Base-by-base conservation (phyloP, 2,797 vertebrate genomes). In the Rhabdomys pumilio region DNA sequence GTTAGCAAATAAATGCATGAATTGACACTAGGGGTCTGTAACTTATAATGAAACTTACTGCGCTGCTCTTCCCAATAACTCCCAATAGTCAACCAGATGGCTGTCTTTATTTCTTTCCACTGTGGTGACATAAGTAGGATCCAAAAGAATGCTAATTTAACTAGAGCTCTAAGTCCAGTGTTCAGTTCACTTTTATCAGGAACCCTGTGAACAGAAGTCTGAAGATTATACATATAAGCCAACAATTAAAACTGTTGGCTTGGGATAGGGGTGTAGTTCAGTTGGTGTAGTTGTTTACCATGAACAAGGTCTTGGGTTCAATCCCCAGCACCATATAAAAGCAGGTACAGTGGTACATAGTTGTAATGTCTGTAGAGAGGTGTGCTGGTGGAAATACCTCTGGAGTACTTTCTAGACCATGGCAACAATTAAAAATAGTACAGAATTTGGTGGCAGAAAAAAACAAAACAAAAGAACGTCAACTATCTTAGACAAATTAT, bases 81-180 rank as follows among this genome's bases (percentile, higher is more conserved):
- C 31, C 72, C 29, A 91, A 57, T 8, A 63, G 57, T 50, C 77
- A 72, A 59, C 61, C 10, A 15, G 13, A 79, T 8, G 86, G 81
- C 61, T 93, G 59, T 47, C 67, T 87, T 72, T 63, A 22, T 90
- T 89, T 91, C 77, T 88, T 92, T 80, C 84, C 41, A 90, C 75
- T 88, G 26, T 88, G n/a, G 61, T 73, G 67, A 94, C 59, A 90
- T 61, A n/a, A 92, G 0, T 57, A 57, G 77, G 88, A 69, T 34
- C 77, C 81, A 94, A 95, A 95, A n/a, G 59, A 89, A 83, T 31
- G 26, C 57, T 83, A 44, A 65, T 84, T 47, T 65, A 84, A 65
- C 61, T 67, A 85, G 88, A 80, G 34, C 57, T 83, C 53, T 10
- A 19, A 31, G 69, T 50, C 44, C 57, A 76, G 75, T 53, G 47